Conservation (phyloP, 2,113 vertebrate species). For the Bubalus kerabau region DNA sequence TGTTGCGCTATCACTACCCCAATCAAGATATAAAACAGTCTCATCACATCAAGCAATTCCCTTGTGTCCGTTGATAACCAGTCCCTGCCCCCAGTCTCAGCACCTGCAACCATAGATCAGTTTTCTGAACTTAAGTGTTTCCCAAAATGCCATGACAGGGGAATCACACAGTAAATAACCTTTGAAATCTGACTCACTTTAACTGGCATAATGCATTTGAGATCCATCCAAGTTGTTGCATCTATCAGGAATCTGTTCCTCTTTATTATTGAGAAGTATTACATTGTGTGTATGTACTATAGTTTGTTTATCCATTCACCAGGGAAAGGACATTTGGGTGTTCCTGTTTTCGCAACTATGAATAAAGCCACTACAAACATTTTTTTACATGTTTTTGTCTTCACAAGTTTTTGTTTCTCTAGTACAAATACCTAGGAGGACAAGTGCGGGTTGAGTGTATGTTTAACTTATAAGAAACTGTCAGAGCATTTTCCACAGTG, state of each 20-base stretch:
- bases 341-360: neutral
- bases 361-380: neutral
- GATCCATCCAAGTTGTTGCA: neutral
- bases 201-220: neutral
- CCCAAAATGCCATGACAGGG: neutral
- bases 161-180: neutral
- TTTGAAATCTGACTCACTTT: neutral
- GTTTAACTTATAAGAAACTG: neutral
- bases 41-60: neutral
- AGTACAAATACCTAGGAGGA: neutral
- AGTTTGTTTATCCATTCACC: neutral
- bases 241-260: neutral
- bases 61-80: neutral
- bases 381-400: neutral
- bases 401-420: neutral
- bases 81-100: neutral
- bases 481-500: neutral
- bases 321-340: neutral
- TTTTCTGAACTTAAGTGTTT: neutral
- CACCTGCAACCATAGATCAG: neutral
- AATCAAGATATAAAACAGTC: neutral
- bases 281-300: no score
- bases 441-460: neutral
- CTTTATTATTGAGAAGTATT: neutral
- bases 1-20: neutral